Evolutionary conservation across 2,797 vertebrate species (phyloP), one percentile per base, ranked within the genome.

Genomic region (Sebastes kiyomatsui): DNA sequence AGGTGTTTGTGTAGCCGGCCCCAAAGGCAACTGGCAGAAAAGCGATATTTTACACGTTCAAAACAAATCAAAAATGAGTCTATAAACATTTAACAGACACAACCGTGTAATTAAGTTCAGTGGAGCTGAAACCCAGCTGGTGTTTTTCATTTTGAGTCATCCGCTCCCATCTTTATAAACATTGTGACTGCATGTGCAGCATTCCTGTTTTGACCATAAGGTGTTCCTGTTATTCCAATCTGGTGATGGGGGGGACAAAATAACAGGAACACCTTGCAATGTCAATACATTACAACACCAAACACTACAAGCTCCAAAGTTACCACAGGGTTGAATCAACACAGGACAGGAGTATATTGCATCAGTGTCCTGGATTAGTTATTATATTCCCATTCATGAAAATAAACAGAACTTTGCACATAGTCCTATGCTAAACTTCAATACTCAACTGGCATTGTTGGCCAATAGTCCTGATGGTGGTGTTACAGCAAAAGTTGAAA

Each of bases 31-130:
- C 62, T 80, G 71, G 49, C 73, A 66, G n/a, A 52, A 28, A 75
- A 80, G n/a, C 4, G 0, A 10, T 8, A 82, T 78, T 69, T 87
- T 54, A 82, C 76, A 78, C 79, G 2, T 27, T 13, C 2, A 18
- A 18, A 61, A 74, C 30, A 22, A 69, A 49, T 38, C 1, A 1
- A 22, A 61, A 76, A 55, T 8, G 20, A 35, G 35, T 20, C n/a
- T 52, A 9, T 82, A 74, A 73, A 83, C 7, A 49, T 55, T 14
- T 8, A 52, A 23, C 13, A 22, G 25, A 6, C 62, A 42, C 49
- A 32, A n/a, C 3, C 0, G 3, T 35, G 10, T 46, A 18, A 61
- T 38, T 20, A 30, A 6, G 2, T 20, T 38, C 20, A 46, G 38
- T 33, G 68, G 33, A 77, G 61, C 65, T 25, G 6, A 65, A 77